A percentile compares a stretch with the other conserved stretches of the same genome.
These are phyloP conservation scores for Phylloscopus whistleri DNA, from an alignment of 2,113 vertebrate species.

Conservation along the genomic window DNA sequence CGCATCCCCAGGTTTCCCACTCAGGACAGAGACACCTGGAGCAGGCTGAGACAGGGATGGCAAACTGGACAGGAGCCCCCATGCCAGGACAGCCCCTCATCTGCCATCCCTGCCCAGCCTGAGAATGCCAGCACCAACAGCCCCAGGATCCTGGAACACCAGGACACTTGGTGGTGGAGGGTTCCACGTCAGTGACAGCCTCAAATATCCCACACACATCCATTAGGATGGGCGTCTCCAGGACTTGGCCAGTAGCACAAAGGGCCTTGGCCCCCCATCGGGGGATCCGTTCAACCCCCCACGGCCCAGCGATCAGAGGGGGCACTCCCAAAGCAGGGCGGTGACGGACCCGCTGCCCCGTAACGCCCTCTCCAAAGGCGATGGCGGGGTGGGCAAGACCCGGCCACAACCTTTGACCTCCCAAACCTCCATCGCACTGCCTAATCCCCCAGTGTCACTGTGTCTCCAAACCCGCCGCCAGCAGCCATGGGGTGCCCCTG, in stretches of 20 bases:
- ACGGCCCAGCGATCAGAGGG: constrained; percentile 47
- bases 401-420: constrained; percentile 28
- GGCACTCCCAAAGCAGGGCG: not conserved
- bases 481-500: not conserved
- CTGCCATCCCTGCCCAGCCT: not conserved
- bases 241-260: not conserved
- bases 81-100: not conserved
- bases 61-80: not conserved
- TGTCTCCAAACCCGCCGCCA: not conserved
- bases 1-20: not conserved
- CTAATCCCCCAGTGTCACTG: not conserved
- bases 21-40: not conserved
- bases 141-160: fast-evolving
- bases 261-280: fast-evolving
- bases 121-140: fast-evolving
- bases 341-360: not conserved
- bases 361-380: not conserved
- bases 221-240: not conserved
- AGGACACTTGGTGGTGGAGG: not conserved
- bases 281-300: not conserved
- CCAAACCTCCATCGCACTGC: not conserved
- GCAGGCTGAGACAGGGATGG: not conserved
- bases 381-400: not conserved
- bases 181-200: fast-evolving
- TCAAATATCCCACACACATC: not conserved